Conservation (phyloP, 2,888 invertebrate genomes). For the Ormia ochracea region DNA sequence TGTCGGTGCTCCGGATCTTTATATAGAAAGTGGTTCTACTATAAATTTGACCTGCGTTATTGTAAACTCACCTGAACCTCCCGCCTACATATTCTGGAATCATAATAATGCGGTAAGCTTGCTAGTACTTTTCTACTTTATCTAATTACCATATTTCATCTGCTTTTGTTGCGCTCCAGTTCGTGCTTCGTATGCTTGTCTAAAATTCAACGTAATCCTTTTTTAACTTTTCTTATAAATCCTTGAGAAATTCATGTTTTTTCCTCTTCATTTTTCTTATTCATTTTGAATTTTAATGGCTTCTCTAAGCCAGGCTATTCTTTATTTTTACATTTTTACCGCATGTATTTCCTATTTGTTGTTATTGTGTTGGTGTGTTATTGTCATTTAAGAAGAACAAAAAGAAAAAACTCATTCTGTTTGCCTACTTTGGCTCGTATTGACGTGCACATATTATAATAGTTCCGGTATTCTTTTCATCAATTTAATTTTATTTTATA, state of each 20-base stretch:
- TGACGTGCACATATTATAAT: slow-evolving; percentile 64
- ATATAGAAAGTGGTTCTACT: slow-evolving; percentile 94
- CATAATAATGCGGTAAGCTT: slow-evolving; percentile 92
- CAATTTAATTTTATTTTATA: slow-evolving; percentile 74
- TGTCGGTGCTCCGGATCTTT: slow-evolving; percentile 92
- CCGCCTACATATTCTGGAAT: slow-evolving; percentile 96
- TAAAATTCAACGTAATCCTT: slow-evolving; percentile 54
- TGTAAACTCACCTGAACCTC: slow-evolving; percentile 92
- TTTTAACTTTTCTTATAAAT: slow-evolving; percentile 55
- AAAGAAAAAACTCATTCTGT: not conserved
- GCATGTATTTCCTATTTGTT: not conserved
- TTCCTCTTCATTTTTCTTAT: slow-evolving; percentile 1
- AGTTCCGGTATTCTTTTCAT: slow-evolving; percentile 67
- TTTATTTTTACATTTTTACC: slow-evolving; percentile 61
- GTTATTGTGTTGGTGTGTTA: slow-evolving; percentile 1
- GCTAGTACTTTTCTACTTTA: not conserved
- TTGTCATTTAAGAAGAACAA: slow-evolving; percentile 21
- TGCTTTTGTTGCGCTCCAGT: slow-evolving; percentile 3
- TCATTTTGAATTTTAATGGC: slow-evolving; percentile 64
- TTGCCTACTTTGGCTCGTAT: slow-evolving; percentile 16
- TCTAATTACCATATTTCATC: not conserved
- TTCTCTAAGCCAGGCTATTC: slow-evolving; percentile 66
- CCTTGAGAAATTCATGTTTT: slow-evolving; percentile 38
- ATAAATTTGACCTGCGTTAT: slow-evolving; percentile 96
- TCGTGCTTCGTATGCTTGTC: slow-evolving; percentile 9